phyloP scores from a whole-genome alignment of 2,888 invertebrate species.

The Polia nebulosa region DNA sequence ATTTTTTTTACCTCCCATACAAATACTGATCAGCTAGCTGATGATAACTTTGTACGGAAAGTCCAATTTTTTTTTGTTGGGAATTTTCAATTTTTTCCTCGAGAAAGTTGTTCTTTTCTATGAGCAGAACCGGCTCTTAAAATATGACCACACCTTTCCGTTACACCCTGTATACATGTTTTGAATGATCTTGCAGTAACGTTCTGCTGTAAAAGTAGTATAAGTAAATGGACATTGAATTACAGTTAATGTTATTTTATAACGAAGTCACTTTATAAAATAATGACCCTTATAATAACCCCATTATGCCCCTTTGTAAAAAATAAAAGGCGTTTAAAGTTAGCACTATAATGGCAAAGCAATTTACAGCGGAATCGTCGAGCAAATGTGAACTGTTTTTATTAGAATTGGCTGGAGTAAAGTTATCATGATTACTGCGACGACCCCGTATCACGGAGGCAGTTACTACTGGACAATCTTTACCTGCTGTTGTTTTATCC shows the following conservation, averaged over 20 bases:
- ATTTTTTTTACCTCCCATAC: no score
- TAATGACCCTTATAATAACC: constrained; percentile 28
- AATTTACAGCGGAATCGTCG: constrained; percentile 32
- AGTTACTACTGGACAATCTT: constrained; percentile 67
- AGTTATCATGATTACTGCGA: constrained; percentile 65
- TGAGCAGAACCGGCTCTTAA: background rate
- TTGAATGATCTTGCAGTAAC: background rate
- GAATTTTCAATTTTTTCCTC: background rate
- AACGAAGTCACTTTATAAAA: background rate
- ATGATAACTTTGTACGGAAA: no score
- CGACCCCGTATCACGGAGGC: constrained; percentile 55
- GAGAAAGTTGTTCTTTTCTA: background rate
- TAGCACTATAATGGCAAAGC: constrained; percentile 26
- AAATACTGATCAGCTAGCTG: no score
- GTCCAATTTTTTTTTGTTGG: no score
- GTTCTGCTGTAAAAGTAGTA: no score
- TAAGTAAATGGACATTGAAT: background rate
- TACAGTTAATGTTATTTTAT: constrained; percentile 9
- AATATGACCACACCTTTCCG: background rate
- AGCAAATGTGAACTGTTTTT: constrained; percentile 59
- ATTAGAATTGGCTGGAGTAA: constrained; percentile 48
- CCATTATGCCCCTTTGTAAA: constrained; percentile 46
- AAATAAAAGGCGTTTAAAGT: constrained; percentile 21
- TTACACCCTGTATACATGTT: background rate
- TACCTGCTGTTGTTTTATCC: constrained; percentile 89